phyloP scores from a whole-genome alignment of 2,888 invertebrate species.

The Geotrupes spiniger region DNA sequence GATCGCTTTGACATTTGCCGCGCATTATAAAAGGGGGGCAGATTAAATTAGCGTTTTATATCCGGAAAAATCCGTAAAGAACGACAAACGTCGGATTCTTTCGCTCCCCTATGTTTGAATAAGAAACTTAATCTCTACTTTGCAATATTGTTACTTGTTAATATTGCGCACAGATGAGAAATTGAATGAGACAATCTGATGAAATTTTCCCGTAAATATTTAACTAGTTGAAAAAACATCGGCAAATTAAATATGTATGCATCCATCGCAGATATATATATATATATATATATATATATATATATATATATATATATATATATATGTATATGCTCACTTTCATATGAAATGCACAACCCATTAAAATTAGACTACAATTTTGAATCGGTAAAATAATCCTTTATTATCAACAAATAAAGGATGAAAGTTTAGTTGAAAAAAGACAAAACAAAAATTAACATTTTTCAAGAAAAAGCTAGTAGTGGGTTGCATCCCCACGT shows the following conservation, averaged over 20 bases:
- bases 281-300: no score
- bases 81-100: conserved; percentile 31
- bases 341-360: no score
- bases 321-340: no score
- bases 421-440: no score
- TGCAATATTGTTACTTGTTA: conserved; percentile 14
- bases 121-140: conserved; percentile 22
- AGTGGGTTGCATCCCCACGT: no score
- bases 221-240: neutral
- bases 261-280: neutral
- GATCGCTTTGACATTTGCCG: conserved; percentile 41
- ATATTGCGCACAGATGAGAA: conserved; percentile 12
- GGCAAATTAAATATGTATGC: neutral
- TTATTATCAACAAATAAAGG: no score
- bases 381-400: no score
- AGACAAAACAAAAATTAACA: no score
- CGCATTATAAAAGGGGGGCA: conserved; percentile 43
- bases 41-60: conserved; percentile 49
- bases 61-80: conserved; percentile 40
- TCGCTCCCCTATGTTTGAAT: conserved; percentile 31
- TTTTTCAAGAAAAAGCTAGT: no score
- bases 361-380: no score
- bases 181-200: conserved; percentile 9
- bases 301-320: no score
- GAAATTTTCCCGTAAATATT: conserved; percentile 7